These are phyloP conservation scores for Metopolophium dirhodum DNA, from an alignment of 1,140 invertebrate species.

Conservation along the genomic window DNA sequence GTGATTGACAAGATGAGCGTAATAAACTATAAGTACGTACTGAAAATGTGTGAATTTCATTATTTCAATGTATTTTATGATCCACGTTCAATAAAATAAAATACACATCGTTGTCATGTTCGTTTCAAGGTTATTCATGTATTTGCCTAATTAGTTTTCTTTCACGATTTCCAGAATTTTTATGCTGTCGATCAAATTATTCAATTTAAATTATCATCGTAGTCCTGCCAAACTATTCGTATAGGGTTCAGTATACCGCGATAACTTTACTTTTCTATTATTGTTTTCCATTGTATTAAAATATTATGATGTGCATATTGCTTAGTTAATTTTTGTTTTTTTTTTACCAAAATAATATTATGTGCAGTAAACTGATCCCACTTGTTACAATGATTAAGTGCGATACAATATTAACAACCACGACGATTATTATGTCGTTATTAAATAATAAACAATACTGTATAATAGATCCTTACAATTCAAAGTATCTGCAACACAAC, in stretches of 20 bases:
- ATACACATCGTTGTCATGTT: not conserved
- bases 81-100: not conserved
- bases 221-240: not conserved
- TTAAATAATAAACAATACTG: not conserved
- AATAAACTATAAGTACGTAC: not conserved
- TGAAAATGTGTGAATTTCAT: not conserved
- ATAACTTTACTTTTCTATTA: not conserved
- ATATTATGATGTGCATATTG: not conserved
- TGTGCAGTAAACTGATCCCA: not conserved
- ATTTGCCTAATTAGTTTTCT: not conserved
- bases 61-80: not conserved
- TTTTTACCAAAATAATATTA: not conserved
- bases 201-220: not conserved
- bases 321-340: not conserved
- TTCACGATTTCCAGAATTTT: not conserved
- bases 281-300: not conserved
- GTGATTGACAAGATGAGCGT: slow-evolving; percentile 11
- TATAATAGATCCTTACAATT: not conserved
- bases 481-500: slow-evolving; percentile 8
- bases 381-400: not conserved
- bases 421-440: not conserved
- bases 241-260: not conserved
- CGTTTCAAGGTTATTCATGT: not conserved
- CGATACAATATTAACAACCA: not conserved
- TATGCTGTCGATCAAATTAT: not conserved